Evolutionary conservation across 2,797 vertebrate species (phyloP).

Genomic region (Halcyon leucocephala): DNA sequence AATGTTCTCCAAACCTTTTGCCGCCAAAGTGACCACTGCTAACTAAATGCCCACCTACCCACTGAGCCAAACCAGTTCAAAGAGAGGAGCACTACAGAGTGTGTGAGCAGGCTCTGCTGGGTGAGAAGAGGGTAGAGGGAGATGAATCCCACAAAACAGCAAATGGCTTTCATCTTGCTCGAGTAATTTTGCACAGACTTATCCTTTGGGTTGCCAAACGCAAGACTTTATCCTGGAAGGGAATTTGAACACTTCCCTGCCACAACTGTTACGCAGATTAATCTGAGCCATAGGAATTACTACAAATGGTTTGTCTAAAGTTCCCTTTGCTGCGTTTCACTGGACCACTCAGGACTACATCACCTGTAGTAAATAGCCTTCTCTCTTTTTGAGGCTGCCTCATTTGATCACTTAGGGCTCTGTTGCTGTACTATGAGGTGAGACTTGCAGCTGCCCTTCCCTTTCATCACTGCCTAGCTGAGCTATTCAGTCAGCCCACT

Average conservation of each 20-base stretch:
- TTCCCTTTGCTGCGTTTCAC: background rate
- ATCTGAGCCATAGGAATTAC: background rate
- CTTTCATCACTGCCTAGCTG: background rate
- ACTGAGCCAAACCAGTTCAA: conserved; percentile 23
- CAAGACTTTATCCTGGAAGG: conserved; percentile 14
- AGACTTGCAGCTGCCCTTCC: background rate
- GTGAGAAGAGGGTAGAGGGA: background rate
- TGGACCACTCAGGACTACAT: background rate
- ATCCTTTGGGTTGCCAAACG: background rate
- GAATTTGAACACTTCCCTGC: background rate
- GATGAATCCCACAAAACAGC: conserved; percentile 29
- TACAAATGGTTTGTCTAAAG: background rate
- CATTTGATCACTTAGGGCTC: background rate
- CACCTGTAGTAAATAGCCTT: background rate
- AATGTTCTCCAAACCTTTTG: background rate
- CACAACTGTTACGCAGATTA: background rate
- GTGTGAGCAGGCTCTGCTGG: conserved; percentile 19
- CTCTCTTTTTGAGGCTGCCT: background rate
- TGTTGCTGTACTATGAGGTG: background rate
- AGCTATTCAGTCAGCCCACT: background rate
- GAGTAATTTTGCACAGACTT: conserved; percentile 39
- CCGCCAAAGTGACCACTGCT: background rate
- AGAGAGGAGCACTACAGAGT: background rate
- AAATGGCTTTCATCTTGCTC: conserved; percentile 30
- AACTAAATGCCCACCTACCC: background rate